Evolutionary conservation across 2,113 vertebrate species (phyloP), one percentile per base, ranked within the genome.

Genomic region (Otis tarda): DNA sequence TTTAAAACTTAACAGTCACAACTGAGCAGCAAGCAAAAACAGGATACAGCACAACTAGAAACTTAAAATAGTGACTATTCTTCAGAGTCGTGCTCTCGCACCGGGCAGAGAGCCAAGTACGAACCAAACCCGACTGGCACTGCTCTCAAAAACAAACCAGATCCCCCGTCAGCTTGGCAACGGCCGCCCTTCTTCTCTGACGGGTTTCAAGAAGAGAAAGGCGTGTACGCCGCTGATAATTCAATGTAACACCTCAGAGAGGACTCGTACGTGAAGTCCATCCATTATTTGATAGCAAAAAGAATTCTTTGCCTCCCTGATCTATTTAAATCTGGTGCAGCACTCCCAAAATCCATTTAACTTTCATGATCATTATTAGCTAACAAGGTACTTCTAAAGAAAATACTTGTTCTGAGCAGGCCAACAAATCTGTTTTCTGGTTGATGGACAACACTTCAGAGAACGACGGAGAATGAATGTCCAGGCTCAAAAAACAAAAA

Each of bases 1-100:
- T 92, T 96, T 69, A 57, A 97, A 97, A 85, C 90, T 94, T n/a
- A 65, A 45, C 92, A 95, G 93, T 92, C 93, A 96, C 95, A 88
- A 95, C 63, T 31, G 92, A 94, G 87, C 37, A 88, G 95, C 87
- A 77, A 95, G 91, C 83, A 90, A 93, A 94, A 95, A 93, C 97
- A 97, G 65, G 94, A 96, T 88, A 96, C 49, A 49, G 95, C 93
- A 59, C 90, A 91, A 94, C 39, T 9, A 49, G 83, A 64, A 85
- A 25, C 95, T 89, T 94, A 94, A 97, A 97, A 96, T 82, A 67
- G 74, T 70, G 95, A 35, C 96, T 93, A 69, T 89, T 93, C 95
- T 96, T 81, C 75, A 35, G 70, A 61, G 68, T 25, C 70, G 35
- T 37, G 94, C 93, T 96, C 95, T 91, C 49, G 13, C 87, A 19